Conservation (phyloP, 2,888 invertebrate genomes). For the Theodoxus fluviatilis region DNA sequence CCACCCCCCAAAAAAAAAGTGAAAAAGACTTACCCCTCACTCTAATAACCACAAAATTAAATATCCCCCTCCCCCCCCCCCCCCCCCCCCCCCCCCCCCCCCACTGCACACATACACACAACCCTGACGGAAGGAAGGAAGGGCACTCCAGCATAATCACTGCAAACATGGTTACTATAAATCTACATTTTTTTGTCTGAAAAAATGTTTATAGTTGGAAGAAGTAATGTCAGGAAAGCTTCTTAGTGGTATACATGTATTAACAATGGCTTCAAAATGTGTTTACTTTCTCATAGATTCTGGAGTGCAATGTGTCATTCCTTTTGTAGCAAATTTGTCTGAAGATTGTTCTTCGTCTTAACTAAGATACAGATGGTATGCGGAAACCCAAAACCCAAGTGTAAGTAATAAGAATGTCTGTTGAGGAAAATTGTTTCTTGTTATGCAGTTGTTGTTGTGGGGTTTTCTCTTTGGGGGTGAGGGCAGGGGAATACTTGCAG, state of each 20-base stretch:
- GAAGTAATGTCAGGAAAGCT: background rate
- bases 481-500: no score
- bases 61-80: no score
- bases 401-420: conserved; percentile 42
- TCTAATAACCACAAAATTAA: no score
- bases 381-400: conserved; percentile 60
- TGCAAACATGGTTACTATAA: background rate
- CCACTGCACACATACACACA: no score
- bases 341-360: no score
- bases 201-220: background rate
- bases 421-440: background rate
- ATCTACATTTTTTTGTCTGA: background rate
- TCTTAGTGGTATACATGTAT: background rate
- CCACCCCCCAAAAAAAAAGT: no score
- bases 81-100: no score
- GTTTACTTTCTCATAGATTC: background rate
- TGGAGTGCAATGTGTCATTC: no score
- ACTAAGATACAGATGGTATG: conserved; percentile 48
- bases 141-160: background rate
- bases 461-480: no score
- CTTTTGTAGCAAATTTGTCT: no score
- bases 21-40: no score
- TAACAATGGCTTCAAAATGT: background rate
- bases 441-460: background rate
- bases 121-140: background rate